These are phyloP conservation scores for Andrena camellia DNA, from an alignment of 2,888 invertebrate genomes.

Conservation along the genomic window DNA sequence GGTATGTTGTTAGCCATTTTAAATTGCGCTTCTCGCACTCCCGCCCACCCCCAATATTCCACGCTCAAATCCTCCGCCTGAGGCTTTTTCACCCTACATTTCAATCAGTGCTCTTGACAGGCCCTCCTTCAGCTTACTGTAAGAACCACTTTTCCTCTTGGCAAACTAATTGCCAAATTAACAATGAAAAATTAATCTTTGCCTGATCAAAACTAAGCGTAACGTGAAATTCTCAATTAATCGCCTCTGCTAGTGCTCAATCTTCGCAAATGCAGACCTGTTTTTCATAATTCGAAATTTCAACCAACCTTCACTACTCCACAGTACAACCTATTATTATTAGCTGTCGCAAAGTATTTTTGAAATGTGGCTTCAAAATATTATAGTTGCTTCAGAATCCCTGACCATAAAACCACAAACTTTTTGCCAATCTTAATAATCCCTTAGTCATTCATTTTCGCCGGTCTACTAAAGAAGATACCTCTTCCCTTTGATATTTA, in stretches of 20 bases:
- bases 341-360: not conserved
- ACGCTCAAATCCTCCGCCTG: constrained; percentile 75
- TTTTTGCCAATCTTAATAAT: not conserved
- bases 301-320: no score
- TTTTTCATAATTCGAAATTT: not conserved
- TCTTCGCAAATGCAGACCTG: not conserved
- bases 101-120: constrained; percentile 83
- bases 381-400: not conserved
- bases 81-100: constrained; percentile 83
- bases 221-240: constrained; percentile 12
- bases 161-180: constrained; percentile 83
- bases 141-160: constrained; percentile 73
- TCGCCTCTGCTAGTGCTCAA: not conserved
- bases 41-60: constrained; percentile 66
- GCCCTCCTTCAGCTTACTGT: constrained; percentile 69
- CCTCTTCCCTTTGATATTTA: not conserved
- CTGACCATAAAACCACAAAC: not conserved
- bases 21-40: constrained; percentile 78
- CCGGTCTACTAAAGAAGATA: not conserved
- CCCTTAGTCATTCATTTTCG: not conserved
- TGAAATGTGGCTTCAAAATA: no score
- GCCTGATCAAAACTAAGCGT: constrained; percentile 36
- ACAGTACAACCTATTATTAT: not conserved
- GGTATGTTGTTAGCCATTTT: constrained; percentile 71
- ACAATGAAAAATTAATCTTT: constrained; percentile 80